These are phyloP conservation scores for Meloidogyne floridensis DNA, from an alignment of 1,140 invertebrate genomes.

Conservation along the genomic window DNA sequence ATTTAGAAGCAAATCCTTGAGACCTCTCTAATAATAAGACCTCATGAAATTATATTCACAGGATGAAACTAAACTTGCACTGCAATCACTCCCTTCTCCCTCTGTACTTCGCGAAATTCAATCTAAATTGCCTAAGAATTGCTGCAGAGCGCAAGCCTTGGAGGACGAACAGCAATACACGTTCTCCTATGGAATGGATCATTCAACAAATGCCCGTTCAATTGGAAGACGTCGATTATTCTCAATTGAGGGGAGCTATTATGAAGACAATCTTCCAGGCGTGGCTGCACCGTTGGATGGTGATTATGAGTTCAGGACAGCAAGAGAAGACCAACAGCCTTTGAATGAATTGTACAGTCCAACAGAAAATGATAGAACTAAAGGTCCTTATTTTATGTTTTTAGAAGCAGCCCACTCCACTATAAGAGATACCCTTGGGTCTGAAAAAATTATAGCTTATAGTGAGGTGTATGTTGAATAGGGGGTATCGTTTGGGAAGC, in stretches of 20 bases:
- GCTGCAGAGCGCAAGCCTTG: background rate
- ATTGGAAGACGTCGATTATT: constrained; percentile 14
- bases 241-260: constrained; percentile 60
- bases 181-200: constrained; percentile 54
- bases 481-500: too few species aligned
- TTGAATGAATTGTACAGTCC: background rate
- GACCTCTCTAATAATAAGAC: too few species aligned
- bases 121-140: background rate
- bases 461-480: too few species aligned
- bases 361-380: background rate
- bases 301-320: background rate
- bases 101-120: background rate
- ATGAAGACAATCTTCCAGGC: constrained; percentile 52
- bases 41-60: background rate
- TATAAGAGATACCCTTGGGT: too few species aligned
- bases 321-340: background rate
- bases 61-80: background rate
- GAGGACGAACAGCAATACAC: constrained; percentile 39
- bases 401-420: too few species aligned
- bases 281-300: constrained; percentile 1
- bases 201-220: constrained; percentile 32
- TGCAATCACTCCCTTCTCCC: constrained; percentile 18
- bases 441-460: too few species aligned
- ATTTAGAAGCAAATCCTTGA: too few species aligned
- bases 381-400: background rate